Conservation (phyloP, 2,888 invertebrate genomes). For the Amphipyra tragopoginis region DNA sequence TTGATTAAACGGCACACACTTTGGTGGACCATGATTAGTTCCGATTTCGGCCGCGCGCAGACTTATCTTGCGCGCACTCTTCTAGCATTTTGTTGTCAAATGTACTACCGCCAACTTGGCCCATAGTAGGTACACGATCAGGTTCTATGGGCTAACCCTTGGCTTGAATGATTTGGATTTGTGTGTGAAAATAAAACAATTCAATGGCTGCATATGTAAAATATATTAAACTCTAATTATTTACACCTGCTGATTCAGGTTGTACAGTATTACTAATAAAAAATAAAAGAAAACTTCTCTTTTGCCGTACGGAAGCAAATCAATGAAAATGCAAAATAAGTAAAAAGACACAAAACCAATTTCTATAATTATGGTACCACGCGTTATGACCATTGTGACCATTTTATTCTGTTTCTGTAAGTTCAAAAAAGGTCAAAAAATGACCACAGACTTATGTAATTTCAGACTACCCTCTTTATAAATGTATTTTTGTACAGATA, state of each 20-base stretch:
- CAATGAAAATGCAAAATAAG: conserved; percentile 18
- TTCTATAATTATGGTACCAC: conserved; percentile 19
- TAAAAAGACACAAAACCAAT: conserved; percentile 29
- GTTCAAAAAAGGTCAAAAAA: too few species aligned
- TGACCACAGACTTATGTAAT: too few species aligned
- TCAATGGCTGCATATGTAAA: conserved; percentile 11
- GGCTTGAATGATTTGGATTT: too few species aligned
- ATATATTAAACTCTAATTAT: conserved; percentile 27
- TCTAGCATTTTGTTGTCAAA: too few species aligned
- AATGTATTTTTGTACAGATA: not conserved
- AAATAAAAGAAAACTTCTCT: conserved; percentile 20
- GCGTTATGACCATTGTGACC: conserved; percentile 7
- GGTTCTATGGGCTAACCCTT: too few species aligned
- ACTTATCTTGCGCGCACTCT: too few species aligned
- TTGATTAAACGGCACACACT: too few species aligned
- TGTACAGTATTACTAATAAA: conserved; percentile 22
- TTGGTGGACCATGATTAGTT: too few species aligned
- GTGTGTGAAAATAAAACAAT: conserved; percentile 18
- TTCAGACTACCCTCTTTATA: too few species aligned
- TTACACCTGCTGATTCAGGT: conserved; percentile 15
- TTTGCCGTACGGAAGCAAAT: conserved; percentile 6
- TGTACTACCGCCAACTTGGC: too few species aligned
- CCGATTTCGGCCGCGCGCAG: too few species aligned
- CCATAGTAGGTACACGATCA: too few species aligned
- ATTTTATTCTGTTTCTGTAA: not conserved